These are phyloP conservation scores for Hirtodrosophila alboralis DNA, from an alignment of 2,888 invertebrate genomes.

Conservation along the genomic window DNA sequence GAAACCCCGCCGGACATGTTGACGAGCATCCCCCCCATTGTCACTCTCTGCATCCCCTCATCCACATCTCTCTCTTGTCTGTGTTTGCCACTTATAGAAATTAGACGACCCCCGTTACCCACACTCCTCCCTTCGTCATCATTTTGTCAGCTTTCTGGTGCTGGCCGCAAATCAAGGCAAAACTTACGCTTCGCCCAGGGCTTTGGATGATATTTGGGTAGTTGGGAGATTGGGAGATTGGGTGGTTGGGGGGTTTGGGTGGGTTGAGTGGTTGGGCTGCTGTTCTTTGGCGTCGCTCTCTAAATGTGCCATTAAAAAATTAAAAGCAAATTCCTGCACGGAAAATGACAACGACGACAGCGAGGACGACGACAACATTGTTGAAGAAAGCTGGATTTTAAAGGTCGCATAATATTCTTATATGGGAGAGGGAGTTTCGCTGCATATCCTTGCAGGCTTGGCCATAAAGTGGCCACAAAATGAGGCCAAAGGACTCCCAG, in stretches of 20 bases:
- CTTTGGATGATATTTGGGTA: conserved; percentile 7
- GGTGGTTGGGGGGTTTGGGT: background rate
- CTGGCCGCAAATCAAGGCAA: conserved; percentile 52
- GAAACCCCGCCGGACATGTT: conserved; percentile 32
- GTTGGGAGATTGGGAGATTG: background rate
- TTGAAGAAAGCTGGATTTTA: conserved; percentile 26
- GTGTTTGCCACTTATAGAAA: conserved; percentile 56
- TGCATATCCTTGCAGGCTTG: conserved; percentile 36
- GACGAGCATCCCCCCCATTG: conserved; percentile 1
- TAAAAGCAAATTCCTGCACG: conserved; percentile 67
- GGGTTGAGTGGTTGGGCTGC: background rate
- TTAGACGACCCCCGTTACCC: conserved; percentile 32
- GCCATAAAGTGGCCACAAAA: conserved; percentile 54
- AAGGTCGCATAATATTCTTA: conserved; percentile 28
- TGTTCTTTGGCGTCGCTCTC: conserved; percentile 14
- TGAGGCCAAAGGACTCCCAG: conserved; percentile 33
- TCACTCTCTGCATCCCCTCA: background rate
- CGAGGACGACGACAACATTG: conserved; percentile 29
- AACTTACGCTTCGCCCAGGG: conserved; percentile 16
- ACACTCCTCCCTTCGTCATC: background rate
- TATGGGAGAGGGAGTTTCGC: conserved; percentile 20
- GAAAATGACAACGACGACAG: conserved; percentile 18
- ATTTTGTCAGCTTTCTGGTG: conserved; percentile 14
- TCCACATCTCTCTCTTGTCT: background rate
- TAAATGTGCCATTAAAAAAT: conserved; percentile 74